Conservation (phyloP, 2,888 invertebrate genomes). For the Rhagonycha lutea region DNA sequence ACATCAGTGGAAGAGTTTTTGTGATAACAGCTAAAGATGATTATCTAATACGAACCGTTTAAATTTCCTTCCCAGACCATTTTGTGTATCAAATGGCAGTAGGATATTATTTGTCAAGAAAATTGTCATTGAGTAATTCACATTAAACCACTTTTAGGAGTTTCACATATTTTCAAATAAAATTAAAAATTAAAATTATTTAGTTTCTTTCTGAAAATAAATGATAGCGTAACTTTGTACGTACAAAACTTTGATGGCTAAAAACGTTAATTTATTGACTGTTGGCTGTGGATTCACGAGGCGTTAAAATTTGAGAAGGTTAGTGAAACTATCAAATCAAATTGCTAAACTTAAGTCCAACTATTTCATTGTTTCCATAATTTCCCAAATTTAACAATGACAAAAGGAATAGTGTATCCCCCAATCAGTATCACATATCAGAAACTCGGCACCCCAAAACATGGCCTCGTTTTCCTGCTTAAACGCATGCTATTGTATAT, state of each 20-base stretch:
- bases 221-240: neutral
- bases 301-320: neutral
- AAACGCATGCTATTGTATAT: slow-evolving; percentile 27
- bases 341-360: slow-evolving; percentile 16
- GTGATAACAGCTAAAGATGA: neutral
- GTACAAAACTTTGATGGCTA: too few species aligned
- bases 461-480: slow-evolving; percentile 28
- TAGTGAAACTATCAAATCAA: slow-evolving; percentile 17
- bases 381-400: slow-evolving; percentile 13
- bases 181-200: too few species aligned
- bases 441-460: slow-evolving; percentile 14
- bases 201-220: too few species aligned
- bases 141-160: too few species aligned
- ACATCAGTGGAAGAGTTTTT: neutral
- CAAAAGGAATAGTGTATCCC: slow-evolving; percentile 17
- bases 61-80: neutral
- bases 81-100: neutral
- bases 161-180: too few species aligned
- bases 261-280: neutral
- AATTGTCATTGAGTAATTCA: too few species aligned
- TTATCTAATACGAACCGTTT: neutral
- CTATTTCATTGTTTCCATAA: slow-evolving; percentile 24
- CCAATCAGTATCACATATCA: slow-evolving; percentile 19
- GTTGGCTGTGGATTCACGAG: neutral
- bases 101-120: too few species aligned